These are phyloP conservation scores for Anomalospiza imberbis DNA, from an alignment of 2,797 vertebrate species.

Conservation along the genomic window DNA sequence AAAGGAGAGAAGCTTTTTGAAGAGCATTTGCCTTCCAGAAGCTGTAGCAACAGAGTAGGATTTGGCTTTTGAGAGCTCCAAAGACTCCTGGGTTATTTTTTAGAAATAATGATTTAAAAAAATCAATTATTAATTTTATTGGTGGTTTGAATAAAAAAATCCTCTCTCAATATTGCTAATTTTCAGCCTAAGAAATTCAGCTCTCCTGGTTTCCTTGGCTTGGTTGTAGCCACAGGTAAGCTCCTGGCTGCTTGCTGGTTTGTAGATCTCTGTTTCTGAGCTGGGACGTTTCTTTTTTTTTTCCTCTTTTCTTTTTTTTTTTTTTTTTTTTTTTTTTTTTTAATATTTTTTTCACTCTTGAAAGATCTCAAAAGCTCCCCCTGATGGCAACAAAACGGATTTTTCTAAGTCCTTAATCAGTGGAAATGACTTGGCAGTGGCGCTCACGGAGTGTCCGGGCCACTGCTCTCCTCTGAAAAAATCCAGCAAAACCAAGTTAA, in stretches of 20 bases:
- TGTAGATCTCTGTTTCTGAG: conserved; percentile 78
- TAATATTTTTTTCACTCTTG: conserved; percentile 44
- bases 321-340: background rate
- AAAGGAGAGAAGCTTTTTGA: conserved; percentile 53
- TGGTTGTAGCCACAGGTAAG: conserved; percentile 86
- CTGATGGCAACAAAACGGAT: conserved; percentile 78
- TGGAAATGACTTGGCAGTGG: conserved; percentile 61
- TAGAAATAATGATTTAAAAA: background rate
- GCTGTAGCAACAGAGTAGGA: conserved; percentile 52
- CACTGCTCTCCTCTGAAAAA: background rate
- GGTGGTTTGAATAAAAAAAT: conserved; percentile 28
- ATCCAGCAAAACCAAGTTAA: background rate
- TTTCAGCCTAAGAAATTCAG: conserved; percentile 72
- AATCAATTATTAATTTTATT: conserved; percentile 31
- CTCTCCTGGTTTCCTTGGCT: conserved; percentile 65
- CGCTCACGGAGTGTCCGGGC: background rate
- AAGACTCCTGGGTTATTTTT: conserved; percentile 60
- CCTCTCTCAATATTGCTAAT: conserved; percentile 19
- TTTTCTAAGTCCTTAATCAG: conserved; percentile 58
- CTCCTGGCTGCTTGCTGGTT: conserved; percentile 69
- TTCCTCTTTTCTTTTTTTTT: background rate
- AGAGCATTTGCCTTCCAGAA: conserved; percentile 64
- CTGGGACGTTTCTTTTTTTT: conserved; percentile 72
- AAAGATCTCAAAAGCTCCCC: conserved; percentile 81
- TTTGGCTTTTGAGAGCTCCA: conserved; percentile 72